phyloP scores from a whole-genome alignment of 2,888 invertebrate species.

The Agrilus mali region DNA sequence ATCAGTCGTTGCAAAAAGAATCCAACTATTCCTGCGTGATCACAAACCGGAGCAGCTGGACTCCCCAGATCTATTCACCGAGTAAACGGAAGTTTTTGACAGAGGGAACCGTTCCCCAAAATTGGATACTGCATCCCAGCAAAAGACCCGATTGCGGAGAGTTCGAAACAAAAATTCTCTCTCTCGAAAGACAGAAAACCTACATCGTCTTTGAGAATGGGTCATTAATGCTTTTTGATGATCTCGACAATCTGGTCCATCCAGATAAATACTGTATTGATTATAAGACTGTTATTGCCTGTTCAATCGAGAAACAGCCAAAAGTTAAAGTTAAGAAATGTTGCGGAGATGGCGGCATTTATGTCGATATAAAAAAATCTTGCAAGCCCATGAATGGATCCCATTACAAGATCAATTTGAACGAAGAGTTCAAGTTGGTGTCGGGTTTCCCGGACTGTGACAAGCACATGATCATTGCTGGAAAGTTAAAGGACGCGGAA shows the following conservation, averaged over 20 bases:
- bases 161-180: constrained; percentile 13
- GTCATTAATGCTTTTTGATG: constrained; percentile 41
- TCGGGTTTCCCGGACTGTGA: constrained; percentile 30
- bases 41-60: constrained; percentile 4
- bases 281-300: constrained; percentile 49
- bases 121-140: constrained; percentile 35
- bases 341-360: constrained; percentile 53
- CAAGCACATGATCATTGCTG: constrained; percentile 41
- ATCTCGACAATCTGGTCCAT: constrained; percentile 34
- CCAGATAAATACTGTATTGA: constrained; percentile 58
- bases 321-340: constrained; percentile 47
- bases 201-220: constrained; percentile 49
- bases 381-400: constrained; percentile 31
- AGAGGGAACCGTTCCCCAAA: constrained; percentile 32
- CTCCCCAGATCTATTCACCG: constrained; percentile 35
- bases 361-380: constrained; percentile 41
- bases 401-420: constrained; percentile 23
- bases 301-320: constrained; percentile 32
- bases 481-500: constrained; percentile 39
- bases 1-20: constrained; percentile 7
- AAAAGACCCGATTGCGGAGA: constrained; percentile 31
- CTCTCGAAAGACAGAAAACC: constrained; percentile 24
- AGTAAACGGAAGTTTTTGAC: constrained; percentile 31
- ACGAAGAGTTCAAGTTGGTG: constrained; percentile 20
- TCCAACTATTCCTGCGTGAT: constrained; percentile 20